Conservation (phyloP, 2,888 invertebrate species). For the Ormyrus labotus region DNA sequence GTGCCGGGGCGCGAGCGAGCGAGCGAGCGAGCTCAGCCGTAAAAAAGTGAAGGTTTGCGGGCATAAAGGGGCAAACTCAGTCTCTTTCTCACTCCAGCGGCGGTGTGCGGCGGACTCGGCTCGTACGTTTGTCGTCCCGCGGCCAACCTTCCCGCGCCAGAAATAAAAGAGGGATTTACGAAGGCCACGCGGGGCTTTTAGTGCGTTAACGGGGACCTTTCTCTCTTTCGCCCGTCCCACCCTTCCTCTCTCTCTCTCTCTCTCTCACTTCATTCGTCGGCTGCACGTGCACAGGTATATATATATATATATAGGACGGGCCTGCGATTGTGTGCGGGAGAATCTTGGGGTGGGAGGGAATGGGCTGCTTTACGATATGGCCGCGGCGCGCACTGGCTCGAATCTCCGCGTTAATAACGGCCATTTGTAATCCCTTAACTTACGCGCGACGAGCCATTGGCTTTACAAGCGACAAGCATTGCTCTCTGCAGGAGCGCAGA, state of each 20-base stretch:
- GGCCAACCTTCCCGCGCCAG: neutral
- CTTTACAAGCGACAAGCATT: constrained; percentile 9
- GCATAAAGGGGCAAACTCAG: constrained; percentile 5
- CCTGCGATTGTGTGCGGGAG: neutral
- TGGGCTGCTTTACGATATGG: constrained; percentile 53
- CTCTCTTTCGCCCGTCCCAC: neutral
- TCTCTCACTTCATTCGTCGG: too few species aligned
- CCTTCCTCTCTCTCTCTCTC: neutral
- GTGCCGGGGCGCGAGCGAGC: too few species aligned
- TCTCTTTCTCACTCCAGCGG: too few species aligned
- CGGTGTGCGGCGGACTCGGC: too few species aligned
- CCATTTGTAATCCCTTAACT: constrained; percentile 48
- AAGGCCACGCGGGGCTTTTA: constrained; percentile 46
- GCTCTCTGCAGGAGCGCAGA: neutral
- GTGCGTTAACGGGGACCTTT: constrained; percentile 48
- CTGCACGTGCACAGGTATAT: neutral
- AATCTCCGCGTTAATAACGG: constrained; percentile 50
- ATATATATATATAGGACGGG: neutral
- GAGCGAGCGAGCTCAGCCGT: neutral
- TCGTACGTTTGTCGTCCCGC: neutral
- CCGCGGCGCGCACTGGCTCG: constrained; percentile 27
- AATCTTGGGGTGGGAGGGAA: neutral
- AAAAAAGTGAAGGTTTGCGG: constrained; percentile 1
- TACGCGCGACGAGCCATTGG: constrained; percentile 36
- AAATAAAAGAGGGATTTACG: constrained; percentile 58